Evolutionary conservation across 2,797 vertebrate genomes (phyloP), one percentile per base, ranked within the genome.

Genomic region (Sebastes diploproa): DNA sequence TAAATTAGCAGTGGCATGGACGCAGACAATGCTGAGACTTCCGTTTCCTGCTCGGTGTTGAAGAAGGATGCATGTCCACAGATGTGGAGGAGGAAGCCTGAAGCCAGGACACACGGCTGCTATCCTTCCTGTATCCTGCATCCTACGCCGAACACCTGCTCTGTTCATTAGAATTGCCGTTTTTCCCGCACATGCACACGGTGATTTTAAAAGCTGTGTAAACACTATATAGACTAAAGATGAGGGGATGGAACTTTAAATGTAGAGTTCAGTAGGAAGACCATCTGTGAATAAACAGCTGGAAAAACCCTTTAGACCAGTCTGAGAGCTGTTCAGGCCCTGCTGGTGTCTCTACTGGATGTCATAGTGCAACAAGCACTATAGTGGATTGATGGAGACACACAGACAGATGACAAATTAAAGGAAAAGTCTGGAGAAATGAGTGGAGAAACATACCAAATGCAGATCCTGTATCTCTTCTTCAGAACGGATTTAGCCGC

Each of bases 71-170:
- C 81, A 72, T 25, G 8, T 30, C 38, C 34, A 63, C 87, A 89
- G 87, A 83, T 88, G 86, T 73, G 84, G 78, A 89, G 81, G 85
- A 91, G 89, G 89, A 88, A 80, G 83, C 78, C 71, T 83, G 81
- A 88, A 81, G 70, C 55, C 30, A 62, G 86, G 62, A 76, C 58
- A 55, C 6, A 29, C 22, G 4, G 29, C 76, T 34, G 80, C 78
- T 81, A 32, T 92, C 84, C 83, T 91, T 95, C 93, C 91, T 92
- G 90, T 38, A 78, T 94, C 92, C 92, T 92, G 87, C 75, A 82
- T 80, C 81, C 82, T 70, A 56, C 52, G 32, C 70, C 25, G 0
- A 83, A 78, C 91, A 90, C 82, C 92, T 91, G 93, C 29, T 76
- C 82, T 62, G 20, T 61, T 81, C 73, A 76, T 93, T 78, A 84